phyloP scores from a whole-genome alignment of 2,888 invertebrate genomes.

The Eurois occulta region DNA sequence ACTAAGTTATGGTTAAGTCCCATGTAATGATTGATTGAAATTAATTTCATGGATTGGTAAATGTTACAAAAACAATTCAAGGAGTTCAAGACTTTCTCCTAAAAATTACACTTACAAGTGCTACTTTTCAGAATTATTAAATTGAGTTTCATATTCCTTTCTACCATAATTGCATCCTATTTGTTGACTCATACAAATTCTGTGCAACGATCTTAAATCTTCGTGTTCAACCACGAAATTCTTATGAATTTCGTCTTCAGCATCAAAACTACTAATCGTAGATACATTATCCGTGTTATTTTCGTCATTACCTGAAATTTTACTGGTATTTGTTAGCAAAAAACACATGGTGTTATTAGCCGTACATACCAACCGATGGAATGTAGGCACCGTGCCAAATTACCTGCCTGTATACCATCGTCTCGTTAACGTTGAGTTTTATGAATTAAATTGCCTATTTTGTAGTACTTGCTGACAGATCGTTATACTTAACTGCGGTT shows the following conservation, averaged over 20 bases:
- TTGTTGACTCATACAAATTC: conserved; percentile 40
- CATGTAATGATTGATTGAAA: conserved; percentile 8
- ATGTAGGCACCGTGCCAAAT: conserved; percentile 86
- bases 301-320: conserved; percentile 80
- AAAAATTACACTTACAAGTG: neutral
- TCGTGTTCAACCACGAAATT: conserved; percentile 42
- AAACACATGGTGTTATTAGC: conserved; percentile 79
- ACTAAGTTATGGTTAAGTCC: neutral
- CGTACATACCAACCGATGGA: conserved; percentile 76
- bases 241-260: conserved; percentile 43
- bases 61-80: conserved; percentile 30
- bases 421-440: conserved; percentile 77
- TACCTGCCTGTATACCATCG: conserved; percentile 76
- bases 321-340: conserved; percentile 74
- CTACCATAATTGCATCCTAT: conserved; percentile 45
- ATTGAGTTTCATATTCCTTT: conserved; percentile 31
- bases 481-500: conserved; percentile 52
- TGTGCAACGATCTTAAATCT: conserved; percentile 16
- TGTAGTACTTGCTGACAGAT: conserved; percentile 60
- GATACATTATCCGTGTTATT: conserved; percentile 72
- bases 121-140: conserved; percentile 29
- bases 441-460: conserved; percentile 79
- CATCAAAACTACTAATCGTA: conserved; percentile 52
- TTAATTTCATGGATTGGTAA: conserved; percentile 7
- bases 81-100: conserved; percentile 31